phyloP scores from a whole-genome alignment of 2,797 vertebrate species.

The Hipposideros larvatus region DNA sequence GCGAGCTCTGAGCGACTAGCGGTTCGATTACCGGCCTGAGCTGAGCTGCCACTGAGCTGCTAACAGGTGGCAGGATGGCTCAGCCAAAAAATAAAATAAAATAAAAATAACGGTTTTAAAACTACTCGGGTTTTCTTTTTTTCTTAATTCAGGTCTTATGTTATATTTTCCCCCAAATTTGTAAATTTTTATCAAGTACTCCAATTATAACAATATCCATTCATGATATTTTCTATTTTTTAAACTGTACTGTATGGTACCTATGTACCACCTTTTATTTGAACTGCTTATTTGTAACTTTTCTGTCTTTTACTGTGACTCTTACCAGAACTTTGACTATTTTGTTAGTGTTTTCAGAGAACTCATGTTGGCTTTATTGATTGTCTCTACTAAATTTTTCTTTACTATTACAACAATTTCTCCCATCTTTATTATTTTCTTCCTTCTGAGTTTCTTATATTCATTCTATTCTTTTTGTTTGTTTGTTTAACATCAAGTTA shows the following conservation, averaged over 20 bases:
- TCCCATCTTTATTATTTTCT: not conserved
- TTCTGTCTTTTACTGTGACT: not conserved
- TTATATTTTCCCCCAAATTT: constrained; percentile 12
- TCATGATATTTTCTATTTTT: not conserved
- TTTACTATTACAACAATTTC: not conserved
- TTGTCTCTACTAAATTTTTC: not conserved
- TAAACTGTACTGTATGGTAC: not conserved
- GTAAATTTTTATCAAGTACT: not conserved
- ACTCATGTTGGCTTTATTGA: not conserved
- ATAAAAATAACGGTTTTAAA: not conserved
- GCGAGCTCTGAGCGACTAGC: no score
- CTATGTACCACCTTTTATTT: not conserved
- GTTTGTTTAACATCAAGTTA: not conserved
- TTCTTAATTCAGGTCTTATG: not conserved
- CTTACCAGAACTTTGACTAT: not conserved
- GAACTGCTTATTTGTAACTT: not conserved
- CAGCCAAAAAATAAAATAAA: no score
- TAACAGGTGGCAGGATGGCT: no score
- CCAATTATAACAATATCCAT: not conserved
- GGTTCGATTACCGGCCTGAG: no score
- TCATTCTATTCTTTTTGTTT: not conserved
- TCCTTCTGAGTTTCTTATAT: not conserved
- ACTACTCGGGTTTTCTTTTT: not conserved
- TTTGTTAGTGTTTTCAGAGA: not conserved
- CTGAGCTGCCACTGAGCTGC: no score